Percentiles rank a stretch among this genome's conserved stretches.
Conservation (phyloP, 2,888 invertebrate genomes). For the Lithophane leautieri region DNA sequence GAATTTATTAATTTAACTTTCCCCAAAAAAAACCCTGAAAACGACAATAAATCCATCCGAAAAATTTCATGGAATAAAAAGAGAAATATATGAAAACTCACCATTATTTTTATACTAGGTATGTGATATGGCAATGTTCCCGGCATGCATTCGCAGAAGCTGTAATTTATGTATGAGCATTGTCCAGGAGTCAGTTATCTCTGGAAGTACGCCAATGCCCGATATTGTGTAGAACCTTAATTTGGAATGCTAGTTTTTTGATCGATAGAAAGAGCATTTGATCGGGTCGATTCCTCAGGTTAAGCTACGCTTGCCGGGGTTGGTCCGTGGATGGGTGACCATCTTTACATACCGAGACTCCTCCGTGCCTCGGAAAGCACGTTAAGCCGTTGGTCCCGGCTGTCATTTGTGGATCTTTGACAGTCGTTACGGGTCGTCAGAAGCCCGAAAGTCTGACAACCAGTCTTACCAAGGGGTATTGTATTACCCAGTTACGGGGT, state of each 20-base stretch:
- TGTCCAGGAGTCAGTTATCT: conserved; percentile 69
- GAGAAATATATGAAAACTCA: conserved; percentile 24
- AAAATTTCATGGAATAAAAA: conserved; percentile 17
- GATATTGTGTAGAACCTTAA: conserved; percentile 39
- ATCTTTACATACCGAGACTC: no score
- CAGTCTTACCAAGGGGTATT: no score
- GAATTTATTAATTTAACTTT: neutral
- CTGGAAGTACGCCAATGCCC: conserved; percentile 73
- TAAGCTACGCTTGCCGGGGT: no score
- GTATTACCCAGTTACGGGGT: no score
- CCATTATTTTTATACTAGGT: conserved; percentile 47
- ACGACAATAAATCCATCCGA: conserved; percentile 36
- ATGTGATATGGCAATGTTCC: conserved; percentile 71
- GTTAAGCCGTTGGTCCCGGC: no score
- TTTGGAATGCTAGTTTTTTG: conserved; percentile 30
- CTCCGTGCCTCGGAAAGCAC: no score
- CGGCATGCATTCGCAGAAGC: conserved; percentile 73
- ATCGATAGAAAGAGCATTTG: neutral
- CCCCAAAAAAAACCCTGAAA: conserved; percentile 15
- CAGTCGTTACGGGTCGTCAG: no score
- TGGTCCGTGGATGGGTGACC: no score
- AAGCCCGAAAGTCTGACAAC: no score
- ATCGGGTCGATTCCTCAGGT: no score
- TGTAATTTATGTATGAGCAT: conserved; percentile 79
- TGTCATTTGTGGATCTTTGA: no score